Evolutionary conservation across 2,797 vertebrate genomes (phyloP).

Genomic region (Ciconia nigra): DNA sequence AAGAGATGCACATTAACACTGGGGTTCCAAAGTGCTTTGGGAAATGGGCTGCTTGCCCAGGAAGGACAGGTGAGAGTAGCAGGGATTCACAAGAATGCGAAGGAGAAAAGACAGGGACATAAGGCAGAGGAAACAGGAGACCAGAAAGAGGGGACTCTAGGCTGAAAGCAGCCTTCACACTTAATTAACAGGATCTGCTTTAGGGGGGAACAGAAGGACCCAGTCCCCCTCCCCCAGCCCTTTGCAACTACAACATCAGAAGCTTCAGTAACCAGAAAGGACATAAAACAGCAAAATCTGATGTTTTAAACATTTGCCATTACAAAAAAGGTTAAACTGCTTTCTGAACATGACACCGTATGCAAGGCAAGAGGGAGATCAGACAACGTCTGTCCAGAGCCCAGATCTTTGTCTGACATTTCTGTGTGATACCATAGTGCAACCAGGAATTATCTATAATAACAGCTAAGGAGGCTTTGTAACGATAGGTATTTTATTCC

Average conservation of each 20-base stretch:
- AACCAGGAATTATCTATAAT: not conserved
- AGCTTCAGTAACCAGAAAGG: not conserved
- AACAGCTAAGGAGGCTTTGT: not conserved
- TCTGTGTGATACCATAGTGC: not conserved
- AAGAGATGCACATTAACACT: not conserved
- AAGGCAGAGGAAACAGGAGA: conserved; percentile 9
- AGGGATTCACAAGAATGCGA: not conserved
- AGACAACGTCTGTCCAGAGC: not conserved
- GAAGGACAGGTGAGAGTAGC: not conserved
- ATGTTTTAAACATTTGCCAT: conserved; percentile 13
- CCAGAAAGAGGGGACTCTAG: not conserved
- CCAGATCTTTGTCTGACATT: not conserved
- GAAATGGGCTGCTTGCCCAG: not conserved
- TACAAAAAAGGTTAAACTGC: not conserved
- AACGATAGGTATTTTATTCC: not conserved
- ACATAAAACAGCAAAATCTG: not conserved
- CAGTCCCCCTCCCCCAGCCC: accelerated
- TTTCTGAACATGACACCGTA: not conserved
- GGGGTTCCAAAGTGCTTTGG: not conserved
- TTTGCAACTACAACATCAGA: conserved; percentile 2
- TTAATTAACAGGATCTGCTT: conserved; percentile 29
- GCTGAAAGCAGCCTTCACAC: conserved; percentile 39
- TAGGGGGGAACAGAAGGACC: not conserved
- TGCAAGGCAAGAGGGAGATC: not conserved
- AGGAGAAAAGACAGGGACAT: not conserved